Percentiles rank a stretch among this genome's conserved stretches.
Conservation (phyloP, 2,113 vertebrate species). For the Sebastes fasciatus region DNA sequence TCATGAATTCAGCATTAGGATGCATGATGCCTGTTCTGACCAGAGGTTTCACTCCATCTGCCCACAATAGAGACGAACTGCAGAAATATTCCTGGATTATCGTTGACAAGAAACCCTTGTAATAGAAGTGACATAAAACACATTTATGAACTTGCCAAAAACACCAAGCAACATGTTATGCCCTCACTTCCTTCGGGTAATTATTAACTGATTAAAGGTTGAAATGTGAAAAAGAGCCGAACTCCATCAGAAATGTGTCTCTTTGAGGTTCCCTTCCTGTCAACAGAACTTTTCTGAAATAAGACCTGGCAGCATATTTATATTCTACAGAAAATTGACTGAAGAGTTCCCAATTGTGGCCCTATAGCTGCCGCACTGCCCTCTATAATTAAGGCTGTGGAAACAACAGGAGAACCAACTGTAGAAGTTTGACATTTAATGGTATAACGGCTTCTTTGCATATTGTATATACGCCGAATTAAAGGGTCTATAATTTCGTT, state of each 20-base stretch:
- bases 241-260: background rate
- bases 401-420: slow-evolving; percentile 24
- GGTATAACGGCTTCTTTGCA: background rate
- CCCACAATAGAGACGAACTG: no score
- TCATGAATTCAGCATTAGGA: background rate
- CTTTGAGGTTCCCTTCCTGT: background rate
- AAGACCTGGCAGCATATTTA: background rate
- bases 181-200: background rate
- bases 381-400: background rate
- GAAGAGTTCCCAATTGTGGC: background rate
- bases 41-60: background rate
- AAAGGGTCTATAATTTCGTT: rapidly evolving
- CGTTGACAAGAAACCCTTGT: background rate
- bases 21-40: background rate
- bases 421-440: slow-evolving; percentile 3
- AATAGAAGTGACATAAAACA: background rate
- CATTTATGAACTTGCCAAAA: background rate
- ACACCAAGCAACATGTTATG: background rate
- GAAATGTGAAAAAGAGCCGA: background rate
- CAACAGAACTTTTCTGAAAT: background rate
- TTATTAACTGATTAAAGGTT: background rate
- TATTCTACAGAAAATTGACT: background rate
- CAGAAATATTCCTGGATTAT: no score
- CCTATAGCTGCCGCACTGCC: background rate
- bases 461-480: background rate